phyloP scores from a whole-genome alignment of 2,113 vertebrate genomes.

The Maccullochella peelii region DNA sequence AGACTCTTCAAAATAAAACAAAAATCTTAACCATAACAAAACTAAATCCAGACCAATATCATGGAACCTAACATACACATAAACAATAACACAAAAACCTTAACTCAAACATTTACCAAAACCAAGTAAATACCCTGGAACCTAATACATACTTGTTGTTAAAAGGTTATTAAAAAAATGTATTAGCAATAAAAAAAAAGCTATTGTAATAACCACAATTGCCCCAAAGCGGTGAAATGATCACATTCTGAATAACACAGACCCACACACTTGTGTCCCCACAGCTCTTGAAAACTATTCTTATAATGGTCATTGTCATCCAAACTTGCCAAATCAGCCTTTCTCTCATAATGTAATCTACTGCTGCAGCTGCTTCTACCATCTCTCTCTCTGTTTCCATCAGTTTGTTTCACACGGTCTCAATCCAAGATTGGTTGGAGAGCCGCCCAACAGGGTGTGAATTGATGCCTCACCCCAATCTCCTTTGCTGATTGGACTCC shows the following conservation, averaged over 20 bases:
- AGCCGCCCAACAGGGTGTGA: constrained; percentile 34
- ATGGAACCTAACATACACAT: no score
- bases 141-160: no score
- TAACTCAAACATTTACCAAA: no score
- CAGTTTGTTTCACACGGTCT: constrained; percentile 32
- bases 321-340: constrained; percentile 43
- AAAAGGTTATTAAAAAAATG: background rate
- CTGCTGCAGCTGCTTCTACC: constrained; percentile 53
- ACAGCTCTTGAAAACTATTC: constrained; percentile 32
- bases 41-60: no score
- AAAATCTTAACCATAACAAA: no score
- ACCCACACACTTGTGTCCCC: constrained; percentile 25
- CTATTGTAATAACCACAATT: background rate
- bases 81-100: no score
- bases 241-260: constrained; percentile 3
- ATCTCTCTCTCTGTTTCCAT: constrained; percentile 41
- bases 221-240: background rate
- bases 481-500: constrained; percentile 51
- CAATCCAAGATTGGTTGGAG: constrained; percentile 45
- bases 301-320: constrained; percentile 39
- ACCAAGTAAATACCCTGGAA: no score
- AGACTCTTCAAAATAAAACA: no score
- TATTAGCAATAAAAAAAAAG: background rate
- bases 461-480: constrained; percentile 46
- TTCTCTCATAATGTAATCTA: constrained; percentile 53